Base-by-base conservation (phyloP, 2,797 vertebrate genomes). In the Enteromius treurensis region DNA sequence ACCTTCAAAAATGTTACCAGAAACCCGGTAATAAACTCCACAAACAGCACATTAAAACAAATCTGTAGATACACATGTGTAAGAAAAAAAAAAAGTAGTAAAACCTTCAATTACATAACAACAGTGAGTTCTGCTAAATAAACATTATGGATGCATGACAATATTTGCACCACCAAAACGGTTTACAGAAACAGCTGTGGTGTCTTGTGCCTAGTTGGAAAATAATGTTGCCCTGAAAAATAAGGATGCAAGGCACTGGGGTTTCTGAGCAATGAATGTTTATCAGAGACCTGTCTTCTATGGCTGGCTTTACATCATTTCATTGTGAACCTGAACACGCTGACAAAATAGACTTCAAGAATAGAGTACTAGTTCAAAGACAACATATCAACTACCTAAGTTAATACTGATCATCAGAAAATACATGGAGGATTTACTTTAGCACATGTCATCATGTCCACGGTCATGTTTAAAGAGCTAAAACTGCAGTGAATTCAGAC, bases 391-490 rank as follows among this genome's bases (percentile, higher is more conserved):
- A 23, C 64, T 40, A 65, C 15, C 42, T 21, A 77, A 40, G 26
- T 83, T 77, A 83, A 83, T 71, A 78, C 75, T 83, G 67, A 83
- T 42, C 34, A 45, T 77, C 34, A n/a, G 40, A 83, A 83, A 60
- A 58, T 77, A 82, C 69, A 80, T 40, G 21, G 58, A 14, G 34
- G 58, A n/a, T 85, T 87, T 83, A 78, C 80, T 85, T 82, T 62
- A 68, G 49, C 9, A 10, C 74, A 70, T 37, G 40, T 82, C 68
- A n/a, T 77, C 67, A 78, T 76, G 32, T 32, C 32, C 19, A 67
- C 19, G 13, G 34, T 53, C 13, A 47, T 29, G 37, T 53, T 83
- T 42, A 11, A 77, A 77, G 2, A 17, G 26, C 34, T 58, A 74
- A 60, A 78, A 77, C 19, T 51, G 42, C 62, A 42, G n/a, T 64